Evolutionary conservation across 2,888 invertebrate species (phyloP), one percentile per base, ranked within the genome.

Genomic region (Diabrotica balteata): DNA sequence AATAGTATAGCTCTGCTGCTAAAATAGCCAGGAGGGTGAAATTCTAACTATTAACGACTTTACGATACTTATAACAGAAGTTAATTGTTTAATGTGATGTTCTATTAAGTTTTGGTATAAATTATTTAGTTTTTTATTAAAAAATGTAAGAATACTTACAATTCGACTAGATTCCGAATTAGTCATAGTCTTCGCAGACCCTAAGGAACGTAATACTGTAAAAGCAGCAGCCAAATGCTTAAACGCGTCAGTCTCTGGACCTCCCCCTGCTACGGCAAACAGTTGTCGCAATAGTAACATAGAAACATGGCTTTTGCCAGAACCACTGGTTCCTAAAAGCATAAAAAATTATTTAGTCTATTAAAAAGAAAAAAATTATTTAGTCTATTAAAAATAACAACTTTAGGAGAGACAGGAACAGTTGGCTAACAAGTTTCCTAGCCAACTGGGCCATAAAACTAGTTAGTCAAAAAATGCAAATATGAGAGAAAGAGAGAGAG

Each of bases 161-260:
- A 97, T 95, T 85, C 97, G 90, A 84, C 95, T 96, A 79, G 96
- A 95, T 87, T 97, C 94, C 32, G 94, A 92, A 85, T 97, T 97
- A 75, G 92, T 91, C 60, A 91, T 90, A 59, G 96, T 97, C 85
- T 95, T 94, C 54, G 97, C 96, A 50, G 94, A 93, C 73, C 96
- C 96, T 69, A 97, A 88, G 32, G 96, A 94, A 74, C 96, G 89
- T 76, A 97, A 88, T 71, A 97, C 97, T 70, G 97, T 97, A 86
- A 97, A 95, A 59, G 97, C 96, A 63, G 97, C 97, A 10, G 95
- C 95, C 75, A 97, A 89, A 85, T 97, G 96, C 85, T 97, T 97
- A 86, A 96, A 97, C 55, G 96, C 95, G 85, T 97, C 97, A 32
- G 97, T 96, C 87, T 96, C 96, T 5, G 94, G 93, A 59, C 96